A percentile compares a stretch with the other conserved stretches of the same genome.
Conservation (phyloP, 2,888 invertebrate genomes). For the Charanyca ferruginea region DNA sequence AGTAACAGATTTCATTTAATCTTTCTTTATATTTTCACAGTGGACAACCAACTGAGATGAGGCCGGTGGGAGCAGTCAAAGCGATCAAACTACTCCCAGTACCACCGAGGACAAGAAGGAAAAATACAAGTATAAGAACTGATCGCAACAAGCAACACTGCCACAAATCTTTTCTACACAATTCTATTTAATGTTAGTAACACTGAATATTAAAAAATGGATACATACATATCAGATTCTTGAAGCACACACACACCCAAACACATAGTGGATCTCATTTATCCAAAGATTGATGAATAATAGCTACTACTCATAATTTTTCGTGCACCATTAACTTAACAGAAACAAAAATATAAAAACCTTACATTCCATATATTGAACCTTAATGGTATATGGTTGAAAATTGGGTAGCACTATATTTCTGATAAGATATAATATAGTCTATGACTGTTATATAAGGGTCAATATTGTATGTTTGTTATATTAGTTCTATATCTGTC, state of each 20-base stretch:
- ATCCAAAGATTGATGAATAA: background rate
- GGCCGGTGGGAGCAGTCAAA: conserved; percentile 68
- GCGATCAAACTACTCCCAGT: conserved; percentile 39
- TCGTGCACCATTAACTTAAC: background rate
- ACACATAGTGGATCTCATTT: background rate
- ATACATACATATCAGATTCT: background rate
- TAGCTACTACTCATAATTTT: background rate
- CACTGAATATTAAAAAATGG: background rate
- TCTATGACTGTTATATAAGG: conserved; percentile 9
- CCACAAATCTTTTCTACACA: conserved; percentile 7
- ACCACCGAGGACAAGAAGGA: conserved; percentile 61
- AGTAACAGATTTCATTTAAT: too few species aligned
- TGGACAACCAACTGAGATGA: conserved; percentile 84
- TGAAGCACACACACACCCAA: too few species aligned
- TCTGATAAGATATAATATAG: conserved; percentile 4
- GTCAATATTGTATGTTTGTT: conserved; percentile 33
- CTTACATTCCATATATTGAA: conserved; percentile 33
- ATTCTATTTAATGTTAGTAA: background rate
- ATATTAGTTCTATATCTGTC: background rate
- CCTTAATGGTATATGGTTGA: conserved; percentile 4
- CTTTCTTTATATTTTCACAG: conserved; percentile 68
- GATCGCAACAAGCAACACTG: conserved; percentile 50
- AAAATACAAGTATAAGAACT: conserved; percentile 81
- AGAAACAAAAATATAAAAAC: background rate
- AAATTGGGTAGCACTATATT: conserved; percentile 6